A percentile compares a stretch with the other conserved stretches of the same genome.
Conservation (phyloP, 2,888 invertebrate genomes). For the Griposia aprilina region DNA sequence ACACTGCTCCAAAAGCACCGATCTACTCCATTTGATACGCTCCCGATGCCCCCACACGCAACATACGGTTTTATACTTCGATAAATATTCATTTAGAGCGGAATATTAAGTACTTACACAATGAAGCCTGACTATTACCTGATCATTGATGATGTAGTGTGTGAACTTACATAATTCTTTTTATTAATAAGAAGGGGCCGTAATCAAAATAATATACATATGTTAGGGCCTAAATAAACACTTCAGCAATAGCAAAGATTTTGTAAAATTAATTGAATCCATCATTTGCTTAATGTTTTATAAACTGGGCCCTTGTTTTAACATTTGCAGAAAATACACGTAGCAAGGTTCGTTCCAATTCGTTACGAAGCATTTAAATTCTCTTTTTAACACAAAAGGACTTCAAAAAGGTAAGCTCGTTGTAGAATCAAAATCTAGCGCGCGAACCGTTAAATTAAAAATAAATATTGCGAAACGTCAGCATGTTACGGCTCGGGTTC, state of each 20-base stretch:
- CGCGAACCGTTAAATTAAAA: conserved; percentile 89
- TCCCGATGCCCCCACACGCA: conserved; percentile 79
- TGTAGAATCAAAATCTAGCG: conserved; percentile 86
- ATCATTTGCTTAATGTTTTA: conserved; percentile 48
- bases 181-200: background rate
- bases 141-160: conserved; percentile 35
- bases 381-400: conserved; percentile 83
- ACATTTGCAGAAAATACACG: conserved; percentile 63
- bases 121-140: conserved; percentile 63
- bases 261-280: conserved; percentile 50
- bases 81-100: conserved; percentile 74
- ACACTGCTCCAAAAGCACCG: conserved; percentile 72
- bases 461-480: conserved; percentile 90
- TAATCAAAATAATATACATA: conserved; percentile 1
- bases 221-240: conserved; percentile 26
- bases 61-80: conserved; percentile 74
- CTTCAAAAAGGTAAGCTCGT: conserved; percentile 83
- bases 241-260: conserved; percentile 27
- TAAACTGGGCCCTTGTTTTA: conserved; percentile 44
- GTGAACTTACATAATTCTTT: conserved; percentile 9
- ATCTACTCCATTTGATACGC: conserved; percentile 85
- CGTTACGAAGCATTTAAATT: conserved; percentile 77
- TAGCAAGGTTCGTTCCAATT: conserved; percentile 73
- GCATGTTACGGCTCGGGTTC: conserved; percentile 86
- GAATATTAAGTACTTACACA: conserved; percentile 62